Conservation (phyloP, 2,113 vertebrate genomes). For the Laticauda colubrina region DNA sequence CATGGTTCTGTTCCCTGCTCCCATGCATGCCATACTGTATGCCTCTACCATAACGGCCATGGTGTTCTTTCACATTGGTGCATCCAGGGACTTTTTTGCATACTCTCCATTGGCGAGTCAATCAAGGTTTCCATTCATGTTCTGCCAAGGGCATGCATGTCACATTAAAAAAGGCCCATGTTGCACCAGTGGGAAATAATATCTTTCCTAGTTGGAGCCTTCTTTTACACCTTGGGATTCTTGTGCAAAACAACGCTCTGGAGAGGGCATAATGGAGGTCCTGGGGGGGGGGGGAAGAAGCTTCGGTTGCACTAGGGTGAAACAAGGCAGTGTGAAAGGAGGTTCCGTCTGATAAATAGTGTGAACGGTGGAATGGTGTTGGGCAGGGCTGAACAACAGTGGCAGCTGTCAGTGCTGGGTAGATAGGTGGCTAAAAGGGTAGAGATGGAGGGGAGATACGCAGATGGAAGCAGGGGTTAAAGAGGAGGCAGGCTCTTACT, state of each 20-base stretch:
- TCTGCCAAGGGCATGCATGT: background rate
- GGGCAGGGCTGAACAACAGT: background rate
- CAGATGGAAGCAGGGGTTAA: background rate
- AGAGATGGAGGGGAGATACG: background rate
- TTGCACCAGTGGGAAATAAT: background rate
- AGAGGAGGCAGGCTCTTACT: background rate
- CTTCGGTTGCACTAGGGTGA: background rate
- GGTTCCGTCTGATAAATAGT: background rate
- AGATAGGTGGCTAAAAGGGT: background rate
- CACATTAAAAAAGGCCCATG: background rate
- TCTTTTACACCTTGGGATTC: background rate
- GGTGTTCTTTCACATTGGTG: background rate
- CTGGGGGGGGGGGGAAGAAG: background rate
- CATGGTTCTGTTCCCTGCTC: background rate
- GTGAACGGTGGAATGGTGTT: too few relatives aligned
- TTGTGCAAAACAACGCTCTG: background rate
- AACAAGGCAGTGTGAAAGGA: background rate
- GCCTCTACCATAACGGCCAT: background rate
- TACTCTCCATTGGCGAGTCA: background rate
- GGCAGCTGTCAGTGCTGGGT: background rate
- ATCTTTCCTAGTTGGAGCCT: background rate
- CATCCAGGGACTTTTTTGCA: background rate
- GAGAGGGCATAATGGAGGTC: background rate
- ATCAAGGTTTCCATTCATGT: background rate
- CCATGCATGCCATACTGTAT: background rate